Conservation (phyloP, 2,888 invertebrate genomes). For the Cephus rjabovi region DNA sequence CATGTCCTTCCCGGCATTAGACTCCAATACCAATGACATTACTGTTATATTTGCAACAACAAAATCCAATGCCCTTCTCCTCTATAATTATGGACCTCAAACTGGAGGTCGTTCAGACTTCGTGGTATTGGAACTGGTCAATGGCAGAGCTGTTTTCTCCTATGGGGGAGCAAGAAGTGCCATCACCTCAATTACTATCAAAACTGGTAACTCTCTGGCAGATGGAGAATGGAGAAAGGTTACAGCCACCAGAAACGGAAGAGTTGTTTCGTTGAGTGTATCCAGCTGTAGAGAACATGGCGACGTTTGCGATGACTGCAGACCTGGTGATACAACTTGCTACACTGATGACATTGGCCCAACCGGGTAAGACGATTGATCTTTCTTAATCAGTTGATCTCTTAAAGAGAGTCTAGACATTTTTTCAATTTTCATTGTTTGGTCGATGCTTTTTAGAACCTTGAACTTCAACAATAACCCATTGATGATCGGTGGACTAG, state of each 20-base stretch:
- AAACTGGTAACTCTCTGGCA: constrained; percentile 74
- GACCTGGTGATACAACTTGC: constrained; percentile 84
- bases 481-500: constrained; percentile 86
- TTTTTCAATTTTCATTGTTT: neutral
- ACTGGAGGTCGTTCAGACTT: constrained; percentile 92
- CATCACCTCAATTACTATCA: constrained; percentile 82
- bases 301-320: constrained; percentile 87
- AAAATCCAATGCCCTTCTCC: constrained; percentile 85
- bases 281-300: constrained; percentile 87
- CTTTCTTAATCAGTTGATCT: neutral
- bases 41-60: constrained; percentile 92
- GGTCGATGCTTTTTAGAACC: constrained; percentile 73
- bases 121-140: constrained; percentile 88
- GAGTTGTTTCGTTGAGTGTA: constrained; percentile 87
- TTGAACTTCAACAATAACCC: constrained; percentile 92
- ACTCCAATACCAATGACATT: constrained; percentile 91
- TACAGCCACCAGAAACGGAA: constrained; percentile 89
- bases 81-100: constrained; percentile 92
- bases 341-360: constrained; percentile 89
- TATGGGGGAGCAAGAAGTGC: constrained; percentile 91
- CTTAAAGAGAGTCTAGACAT: neutral
- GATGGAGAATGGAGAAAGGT: constrained; percentile 94
- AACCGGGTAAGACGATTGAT: constrained; percentile 75
- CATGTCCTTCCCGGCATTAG: constrained; percentile 88
- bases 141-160: constrained; percentile 87